A percentile compares a stretch with the other conserved stretches of the same genome.
Evolutionary conservation across 2,888 invertebrate species (phyloP).

Genomic region (Platycheirus rosarum): DNA sequence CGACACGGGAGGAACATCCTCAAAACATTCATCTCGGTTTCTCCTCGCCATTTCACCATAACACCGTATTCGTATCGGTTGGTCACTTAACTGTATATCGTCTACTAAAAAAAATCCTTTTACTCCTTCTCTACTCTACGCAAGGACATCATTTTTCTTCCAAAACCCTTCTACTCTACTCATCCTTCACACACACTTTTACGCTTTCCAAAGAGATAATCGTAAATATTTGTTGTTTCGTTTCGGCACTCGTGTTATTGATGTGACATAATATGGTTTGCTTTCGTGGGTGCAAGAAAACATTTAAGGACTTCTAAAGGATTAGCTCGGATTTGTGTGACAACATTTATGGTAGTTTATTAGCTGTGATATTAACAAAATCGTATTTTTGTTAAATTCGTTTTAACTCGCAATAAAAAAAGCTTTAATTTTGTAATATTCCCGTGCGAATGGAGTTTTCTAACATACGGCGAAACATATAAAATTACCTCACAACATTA

Average conservation of each 20-base stretch:
- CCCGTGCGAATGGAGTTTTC: slow-evolving; percentile 18
- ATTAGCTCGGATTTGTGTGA: slow-evolving; percentile 21
- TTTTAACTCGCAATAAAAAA: slow-evolving; percentile 31
- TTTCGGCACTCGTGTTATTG: slow-evolving; percentile 60
- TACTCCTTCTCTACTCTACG: no score
- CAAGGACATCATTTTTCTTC: background rate
- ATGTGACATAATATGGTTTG: slow-evolving; percentile 69
- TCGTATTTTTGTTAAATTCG: slow-evolving; percentile 4
- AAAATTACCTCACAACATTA: slow-evolving; percentile 8
- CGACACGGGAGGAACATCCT: slow-evolving; percentile 31
- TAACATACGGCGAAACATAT: slow-evolving; percentile 50
- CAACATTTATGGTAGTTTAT: slow-evolving; percentile 30
- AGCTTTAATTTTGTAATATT: slow-evolving; percentile 40
- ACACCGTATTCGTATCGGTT: slow-evolving; percentile 18
- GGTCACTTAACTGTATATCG: slow-evolving; percentile 31
- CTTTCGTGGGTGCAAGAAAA: slow-evolving; percentile 20
- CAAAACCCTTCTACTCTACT: background rate
- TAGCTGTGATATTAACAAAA: slow-evolving; percentile 66
- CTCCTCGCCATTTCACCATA: slow-evolving; percentile 26
- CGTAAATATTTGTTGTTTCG: slow-evolving; percentile 63
- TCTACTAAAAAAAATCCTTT: no score
- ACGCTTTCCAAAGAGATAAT: slow-evolving; percentile 47
- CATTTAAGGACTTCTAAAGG: slow-evolving; percentile 7
- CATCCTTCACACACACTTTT: slow-evolving; percentile 26
- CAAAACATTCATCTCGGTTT: slow-evolving; percentile 31